Percentiles rank a stretch among this genome's conserved stretches.
Evolutionary conservation across 2,888 invertebrate genomes (phyloP).

Genomic region (Allacma fusca): DNA sequence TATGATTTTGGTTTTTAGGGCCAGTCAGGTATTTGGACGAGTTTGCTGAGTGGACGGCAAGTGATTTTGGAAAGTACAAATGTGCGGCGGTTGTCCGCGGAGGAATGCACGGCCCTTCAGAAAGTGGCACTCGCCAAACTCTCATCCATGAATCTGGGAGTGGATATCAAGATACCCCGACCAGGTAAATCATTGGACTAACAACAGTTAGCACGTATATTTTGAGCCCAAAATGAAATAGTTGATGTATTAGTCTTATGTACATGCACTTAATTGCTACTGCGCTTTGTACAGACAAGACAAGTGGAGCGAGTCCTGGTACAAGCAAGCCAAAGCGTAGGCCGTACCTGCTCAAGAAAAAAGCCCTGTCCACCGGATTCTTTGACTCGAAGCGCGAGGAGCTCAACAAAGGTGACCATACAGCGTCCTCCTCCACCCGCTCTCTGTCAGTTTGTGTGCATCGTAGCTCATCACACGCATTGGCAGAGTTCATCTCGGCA

Average conservation of each 20-base stretch:
- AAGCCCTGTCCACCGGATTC: constrained; percentile 87
- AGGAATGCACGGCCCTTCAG: constrained; percentile 81
- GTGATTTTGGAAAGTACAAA: constrained; percentile 76
- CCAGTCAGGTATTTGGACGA: constrained; percentile 73
- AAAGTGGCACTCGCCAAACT: constrained; percentile 86
- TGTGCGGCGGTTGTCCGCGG: constrained; percentile 77
- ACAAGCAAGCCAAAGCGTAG: constrained; percentile 78
- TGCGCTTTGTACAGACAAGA: too few relatives aligned
- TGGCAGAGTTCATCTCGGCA: too few relatives aligned
- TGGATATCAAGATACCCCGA: constrained; percentile 80
- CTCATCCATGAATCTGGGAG: constrained; percentile 84
- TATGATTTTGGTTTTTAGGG: too few relatives aligned
- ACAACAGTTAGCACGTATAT: constrained; percentile 15
- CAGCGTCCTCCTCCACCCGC: too few relatives aligned
- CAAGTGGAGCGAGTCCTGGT: constrained; percentile 64
- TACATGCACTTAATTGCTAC: too few relatives aligned
- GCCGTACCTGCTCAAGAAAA: constrained; percentile 79
- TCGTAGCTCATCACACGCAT: too few relatives aligned
- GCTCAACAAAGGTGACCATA: constrained; percentile 13
- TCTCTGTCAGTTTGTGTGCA: too few relatives aligned
- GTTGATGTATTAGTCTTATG: too few relatives aligned
- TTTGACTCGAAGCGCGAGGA: constrained; percentile 71
- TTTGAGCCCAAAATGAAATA: too few relatives aligned
- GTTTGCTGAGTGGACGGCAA: constrained; percentile 73
- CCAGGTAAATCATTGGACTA: constrained; percentile 67